Conservation (phyloP, 2,113 vertebrate genomes). For the Microcebus jonahi region DNA sequence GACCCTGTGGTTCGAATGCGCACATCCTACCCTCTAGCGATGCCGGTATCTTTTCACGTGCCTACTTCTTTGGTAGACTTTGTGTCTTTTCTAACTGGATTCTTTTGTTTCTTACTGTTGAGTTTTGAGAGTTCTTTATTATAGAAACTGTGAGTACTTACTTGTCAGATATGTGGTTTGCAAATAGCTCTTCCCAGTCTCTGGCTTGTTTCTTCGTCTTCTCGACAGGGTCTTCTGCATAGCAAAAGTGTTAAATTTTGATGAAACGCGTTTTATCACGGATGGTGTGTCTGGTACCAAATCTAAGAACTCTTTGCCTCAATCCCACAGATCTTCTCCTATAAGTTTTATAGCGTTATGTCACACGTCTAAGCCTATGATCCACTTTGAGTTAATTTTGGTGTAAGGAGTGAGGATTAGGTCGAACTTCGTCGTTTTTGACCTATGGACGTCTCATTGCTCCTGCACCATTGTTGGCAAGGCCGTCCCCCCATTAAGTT, state of each 20-base stretch:
- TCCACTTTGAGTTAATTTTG: neutral
- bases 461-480: neutral
- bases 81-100: neutral
- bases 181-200: neutral
- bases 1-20: neutral
- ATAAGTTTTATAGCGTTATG: neutral
- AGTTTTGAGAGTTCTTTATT: neutral
- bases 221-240: neutral
- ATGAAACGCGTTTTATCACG: neutral
- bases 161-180: neutral
- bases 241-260: neutral
- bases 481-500: neutral
- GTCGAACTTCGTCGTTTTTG: neutral
- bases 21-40: rapidly evolving
- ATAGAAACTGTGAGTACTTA: no score
- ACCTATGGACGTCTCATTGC: neutral
- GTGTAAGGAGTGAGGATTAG: neutral
- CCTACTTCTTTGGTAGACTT: neutral
- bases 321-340: neutral
- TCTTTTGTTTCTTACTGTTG: no score
- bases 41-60: neutral
- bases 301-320: neutral
- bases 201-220: neutral
- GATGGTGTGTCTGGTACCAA: neutral
- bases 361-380: neutral